Percentiles rank a stretch among this genome's conserved stretches.
Evolutionary conservation across 2,888 invertebrate genomes (phyloP).

Genomic region (Hemistola chrysoprasaria): DNA sequence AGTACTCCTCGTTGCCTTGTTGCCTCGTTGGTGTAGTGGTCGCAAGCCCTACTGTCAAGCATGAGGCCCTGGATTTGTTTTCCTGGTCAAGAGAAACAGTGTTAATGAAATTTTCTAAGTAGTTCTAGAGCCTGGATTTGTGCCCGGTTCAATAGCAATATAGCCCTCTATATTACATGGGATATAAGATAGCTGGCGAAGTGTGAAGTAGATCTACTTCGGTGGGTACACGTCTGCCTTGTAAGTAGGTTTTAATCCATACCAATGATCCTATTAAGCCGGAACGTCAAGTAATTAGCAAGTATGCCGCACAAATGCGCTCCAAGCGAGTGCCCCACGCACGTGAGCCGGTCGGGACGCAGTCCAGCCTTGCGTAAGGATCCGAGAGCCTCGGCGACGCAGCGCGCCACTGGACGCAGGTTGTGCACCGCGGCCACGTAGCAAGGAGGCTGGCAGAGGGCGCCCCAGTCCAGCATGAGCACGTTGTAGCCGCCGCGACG

Average conservation of each 20-base stretch:
- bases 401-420: slow-evolving; percentile 86
- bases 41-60: no score
- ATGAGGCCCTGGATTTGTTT: no score
- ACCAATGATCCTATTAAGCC: slow-evolving; percentile 88
- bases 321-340: slow-evolving; percentile 90
- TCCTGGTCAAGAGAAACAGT: no score
- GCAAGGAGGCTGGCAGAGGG: slow-evolving; percentile 85
- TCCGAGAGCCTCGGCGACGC: slow-evolving; percentile 85
- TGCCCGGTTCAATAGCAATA: no score
- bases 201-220: no score
- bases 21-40: no score
- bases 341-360: slow-evolving; percentile 85
- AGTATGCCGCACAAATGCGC: slow-evolving; percentile 90
- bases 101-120: no score
- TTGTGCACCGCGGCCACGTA: slow-evolving; percentile 90
- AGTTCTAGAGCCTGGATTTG: no score
- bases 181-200: no score
- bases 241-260: slow-evolving; percentile 31
- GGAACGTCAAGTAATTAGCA: slow-evolving; percentile 87
- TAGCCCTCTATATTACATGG: no score
- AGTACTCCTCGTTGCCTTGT: no score
- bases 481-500: slow-evolving; percentile 89
- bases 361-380: slow-evolving; percentile 85
- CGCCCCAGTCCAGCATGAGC: slow-evolving; percentile 90
- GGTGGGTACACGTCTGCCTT: no score